Conservation (phyloP, 1,140 invertebrate genomes). For the Macrobrachium nipponense region DNA sequence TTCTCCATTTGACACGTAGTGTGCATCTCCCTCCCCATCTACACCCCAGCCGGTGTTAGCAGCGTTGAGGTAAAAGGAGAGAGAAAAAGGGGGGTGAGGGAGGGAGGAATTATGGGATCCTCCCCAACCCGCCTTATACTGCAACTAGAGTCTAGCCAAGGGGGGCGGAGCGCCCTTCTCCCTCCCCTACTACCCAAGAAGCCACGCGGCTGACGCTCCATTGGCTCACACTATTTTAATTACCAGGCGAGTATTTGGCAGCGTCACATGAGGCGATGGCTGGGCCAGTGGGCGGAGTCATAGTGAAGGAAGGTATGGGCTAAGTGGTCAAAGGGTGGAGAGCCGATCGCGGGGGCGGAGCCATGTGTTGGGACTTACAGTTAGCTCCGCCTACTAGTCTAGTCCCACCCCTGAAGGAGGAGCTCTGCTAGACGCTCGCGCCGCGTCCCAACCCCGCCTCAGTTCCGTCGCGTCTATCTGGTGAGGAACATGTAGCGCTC, state of each 20-base stretch:
- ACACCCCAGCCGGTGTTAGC: slow-evolving; percentile 15
- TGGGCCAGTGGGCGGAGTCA: slow-evolving; percentile 31
- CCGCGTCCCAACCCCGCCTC: slow-evolving; percentile 56
- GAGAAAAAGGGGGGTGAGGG: slow-evolving; percentile 25
- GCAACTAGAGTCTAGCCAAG: slow-evolving; percentile 38
- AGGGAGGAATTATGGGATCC: slow-evolving; percentile 23
- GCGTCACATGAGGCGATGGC: slow-evolving; percentile 47
- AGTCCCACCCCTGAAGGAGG: slow-evolving; percentile 34
- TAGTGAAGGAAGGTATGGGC: neutral
- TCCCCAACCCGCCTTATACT: slow-evolving; percentile 23
- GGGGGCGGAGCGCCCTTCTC: slow-evolving; percentile 42
- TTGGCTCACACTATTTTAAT: slow-evolving; percentile 57
- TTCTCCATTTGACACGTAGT: slow-evolving; percentile 14
- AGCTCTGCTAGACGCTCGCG: slow-evolving; percentile 42
- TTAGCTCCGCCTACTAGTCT: slow-evolving; percentile 21
- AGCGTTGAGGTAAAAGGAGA: slow-evolving; percentile 14
- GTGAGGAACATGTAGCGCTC: slow-evolving; percentile 46
- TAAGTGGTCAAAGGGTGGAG: neutral
- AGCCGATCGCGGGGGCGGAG: slow-evolving; percentile 15
- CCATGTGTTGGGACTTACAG: neutral
- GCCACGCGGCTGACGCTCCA: slow-evolving; percentile 51
- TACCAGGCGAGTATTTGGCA: slow-evolving; percentile 46
- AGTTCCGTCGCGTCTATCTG: slow-evolving; percentile 55
- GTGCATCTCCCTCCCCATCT: neutral
- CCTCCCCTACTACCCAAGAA: slow-evolving; percentile 25